Conservation (phyloP, 2,888 invertebrate genomes). For the Tubulanus polymorphus region DNA sequence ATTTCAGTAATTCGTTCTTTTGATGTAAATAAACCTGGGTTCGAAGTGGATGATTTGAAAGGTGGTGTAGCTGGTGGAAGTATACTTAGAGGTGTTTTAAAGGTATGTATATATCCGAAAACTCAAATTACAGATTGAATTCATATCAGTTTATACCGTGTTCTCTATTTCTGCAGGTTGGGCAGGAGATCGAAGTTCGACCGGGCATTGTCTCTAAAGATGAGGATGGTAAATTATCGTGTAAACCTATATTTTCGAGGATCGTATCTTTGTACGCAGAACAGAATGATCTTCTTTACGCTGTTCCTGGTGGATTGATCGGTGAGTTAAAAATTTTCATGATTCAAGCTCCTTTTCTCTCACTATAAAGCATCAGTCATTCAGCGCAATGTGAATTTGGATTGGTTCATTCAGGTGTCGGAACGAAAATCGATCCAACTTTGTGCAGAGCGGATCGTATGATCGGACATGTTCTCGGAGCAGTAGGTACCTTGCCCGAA, state of each 20-base stretch:
- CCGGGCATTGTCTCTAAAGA: conserved; percentile 97
- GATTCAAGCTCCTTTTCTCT: too few relatives aligned
- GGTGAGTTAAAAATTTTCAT: too few relatives aligned
- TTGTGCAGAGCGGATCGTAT: conserved; percentile 96
- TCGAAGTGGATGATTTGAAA: conserved; percentile 94
- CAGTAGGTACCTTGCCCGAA: conserved; percentile 92
- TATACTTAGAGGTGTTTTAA: conserved; percentile 90
- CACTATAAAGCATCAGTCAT: too few relatives aligned
- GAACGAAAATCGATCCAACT: conserved; percentile 98
- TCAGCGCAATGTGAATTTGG: too few relatives aligned
- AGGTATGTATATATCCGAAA: too few relatives aligned
- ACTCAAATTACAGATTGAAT: too few relatives aligned
- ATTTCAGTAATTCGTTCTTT: conserved; percentile 69
- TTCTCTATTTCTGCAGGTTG: conserved; percentile 65
- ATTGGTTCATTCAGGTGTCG: too few relatives aligned
- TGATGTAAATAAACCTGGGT: conserved; percentile 99
- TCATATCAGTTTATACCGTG: too few relatives aligned
- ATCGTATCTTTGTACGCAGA: conserved; percentile 97
- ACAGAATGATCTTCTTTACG: conserved; percentile 95
- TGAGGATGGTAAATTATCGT: conserved; percentile 89
- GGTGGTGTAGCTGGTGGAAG: conserved; percentile 99
- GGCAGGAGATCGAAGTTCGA: conserved; percentile 97
- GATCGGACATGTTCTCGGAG: conserved; percentile 95
- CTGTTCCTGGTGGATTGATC: conserved; percentile 98
- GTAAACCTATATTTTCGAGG: conserved; percentile 92